Base-by-base conservation (phyloP, 2,797 vertebrate species). In the Pangasius krempfi region DNA sequence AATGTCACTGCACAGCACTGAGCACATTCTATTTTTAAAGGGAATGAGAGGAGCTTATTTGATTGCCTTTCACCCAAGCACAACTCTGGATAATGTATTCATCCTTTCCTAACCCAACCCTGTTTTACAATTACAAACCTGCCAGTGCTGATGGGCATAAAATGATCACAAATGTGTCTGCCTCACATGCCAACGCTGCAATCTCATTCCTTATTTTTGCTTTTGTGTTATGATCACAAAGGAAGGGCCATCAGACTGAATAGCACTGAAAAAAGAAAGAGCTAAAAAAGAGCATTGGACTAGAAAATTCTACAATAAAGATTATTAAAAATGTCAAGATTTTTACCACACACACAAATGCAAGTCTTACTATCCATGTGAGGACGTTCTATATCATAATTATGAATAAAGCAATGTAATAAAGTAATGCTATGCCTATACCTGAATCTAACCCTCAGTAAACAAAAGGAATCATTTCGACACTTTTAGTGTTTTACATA, bases 211-310 rank as follows among this genome's bases (percentile, higher is more conserved):
- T 62, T 80, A 58, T 80, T 40, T 80, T 80, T 80, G 78, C 75
- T 78, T n/a, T 80, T 82, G 79, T 84, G 60, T 50, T 50, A 22
- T 50, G 81, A 66, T 84, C 44, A 50, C 40, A 84, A 84, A 84
- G 44, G 37, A 83, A n/a, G 5, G 58, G 44, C 44, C 60, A 68
- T 84, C 62, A 68, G n/a, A 52, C 27, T 84, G 62, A 84, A 84
- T 20, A 84, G 60, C n/a, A 10, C 9, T 30, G 27, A 68, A 84
- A 84, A 68, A 33, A 33, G 16, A 50, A 50, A 50, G 62, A 50
- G 25, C 58, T 62, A 16, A 64, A 82, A 52, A 33, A 22, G 40
- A 84, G 27, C 62, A 47, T 5, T 33, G n/a, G 82, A 52, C 62
- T 22, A 47, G n/a, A 84, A 84, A 82, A 44, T 25, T 82, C 22